Percentiles rank a stretch among this genome's conserved stretches.
Conservation (phyloP, 2,888 invertebrate species). For the Pristionchus arcanus region DNA sequence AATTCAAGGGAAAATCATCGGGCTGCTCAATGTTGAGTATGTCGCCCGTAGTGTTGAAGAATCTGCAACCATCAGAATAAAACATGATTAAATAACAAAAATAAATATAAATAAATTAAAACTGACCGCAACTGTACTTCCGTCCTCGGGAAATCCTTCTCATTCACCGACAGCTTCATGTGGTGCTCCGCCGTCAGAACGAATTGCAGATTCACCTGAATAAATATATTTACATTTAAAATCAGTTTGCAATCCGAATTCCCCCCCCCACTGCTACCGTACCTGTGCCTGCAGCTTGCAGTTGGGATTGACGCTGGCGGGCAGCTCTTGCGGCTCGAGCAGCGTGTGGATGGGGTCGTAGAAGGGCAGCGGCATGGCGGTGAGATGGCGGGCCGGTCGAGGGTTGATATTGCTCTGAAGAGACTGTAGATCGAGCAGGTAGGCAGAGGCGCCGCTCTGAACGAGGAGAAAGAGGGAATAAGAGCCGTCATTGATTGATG, state of each 20-base stretch:
- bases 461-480: background rate
- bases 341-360: constrained; percentile 63
- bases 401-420: constrained; percentile 35
- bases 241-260: background rate
- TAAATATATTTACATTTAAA: background rate
- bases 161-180: background rate
- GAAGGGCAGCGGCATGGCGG: constrained; percentile 65
- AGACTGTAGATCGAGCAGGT: background rate
- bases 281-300: constrained; percentile 53
- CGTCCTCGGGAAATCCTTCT: constrained; percentile 38
- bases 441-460: background rate
- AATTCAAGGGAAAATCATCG: constrained; percentile 77
- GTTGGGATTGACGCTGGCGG: constrained; percentile 42
- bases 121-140: constrained; percentile 45
- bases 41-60: constrained; percentile 61
- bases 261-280: background rate
- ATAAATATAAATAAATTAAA: background rate
- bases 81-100: background rate
- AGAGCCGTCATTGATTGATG: background rate
- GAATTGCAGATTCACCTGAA: constrained; percentile 13
- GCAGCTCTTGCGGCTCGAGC: constrained; percentile 63
- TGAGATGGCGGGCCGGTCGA: constrained; percentile 54
- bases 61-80: constrained; percentile 55
- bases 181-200: constrained; percentile 10
- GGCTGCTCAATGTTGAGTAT: constrained; percentile 56